These are phyloP conservation scores for Procambarus virginalis DNA, from an alignment of 1,140 invertebrate genomes.

Conservation along the genomic window DNA sequence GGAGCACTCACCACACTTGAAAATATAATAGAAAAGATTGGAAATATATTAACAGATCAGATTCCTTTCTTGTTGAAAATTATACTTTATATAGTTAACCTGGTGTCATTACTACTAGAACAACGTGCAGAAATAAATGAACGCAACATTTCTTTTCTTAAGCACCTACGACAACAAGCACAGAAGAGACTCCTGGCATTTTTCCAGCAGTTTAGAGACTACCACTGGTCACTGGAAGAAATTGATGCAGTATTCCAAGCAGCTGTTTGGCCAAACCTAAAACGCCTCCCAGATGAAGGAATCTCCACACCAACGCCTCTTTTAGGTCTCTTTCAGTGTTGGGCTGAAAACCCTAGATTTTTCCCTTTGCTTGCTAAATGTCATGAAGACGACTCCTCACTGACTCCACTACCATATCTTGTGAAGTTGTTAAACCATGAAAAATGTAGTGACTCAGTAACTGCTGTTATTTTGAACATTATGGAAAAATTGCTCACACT, in stretches of 20 bases:
- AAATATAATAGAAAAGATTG: slow-evolving; percentile 89
- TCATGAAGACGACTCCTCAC: slow-evolving; percentile 73
- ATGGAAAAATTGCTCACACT: slow-evolving; percentile 85
- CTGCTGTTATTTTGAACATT: slow-evolving; percentile 84
- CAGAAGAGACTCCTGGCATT: slow-evolving; percentile 78
- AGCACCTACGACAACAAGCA: slow-evolving; percentile 77
- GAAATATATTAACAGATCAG: slow-evolving; percentile 82
- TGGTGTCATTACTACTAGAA: slow-evolving; percentile 79
- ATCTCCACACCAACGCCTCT: slow-evolving; percentile 88
- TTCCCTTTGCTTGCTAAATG: slow-evolving; percentile 82
- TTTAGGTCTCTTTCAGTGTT: slow-evolving; percentile 84
- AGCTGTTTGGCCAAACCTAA: slow-evolving; percentile 86
- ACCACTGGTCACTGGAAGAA: slow-evolving; percentile 82
- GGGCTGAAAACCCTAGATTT: slow-evolving; percentile 85
- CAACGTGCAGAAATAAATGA: slow-evolving; percentile 77
- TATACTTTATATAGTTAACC: slow-evolving; percentile 81
- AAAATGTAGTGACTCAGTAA: slow-evolving; percentile 81
- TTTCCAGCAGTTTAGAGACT: slow-evolving; percentile 86
- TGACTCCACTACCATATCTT: slow-evolving; percentile 80
- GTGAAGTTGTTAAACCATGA: slow-evolving; percentile 82
- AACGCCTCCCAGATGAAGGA: slow-evolving; percentile 85
- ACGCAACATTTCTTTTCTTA: slow-evolving; percentile 81
- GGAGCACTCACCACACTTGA: slow-evolving; percentile 86
- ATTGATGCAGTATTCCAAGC: slow-evolving; percentile 85
- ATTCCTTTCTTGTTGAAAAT: slow-evolving; percentile 84